phyloP scores from a whole-genome alignment of 2,888 invertebrate genomes.

The Aspidapion aeneum region DNA sequence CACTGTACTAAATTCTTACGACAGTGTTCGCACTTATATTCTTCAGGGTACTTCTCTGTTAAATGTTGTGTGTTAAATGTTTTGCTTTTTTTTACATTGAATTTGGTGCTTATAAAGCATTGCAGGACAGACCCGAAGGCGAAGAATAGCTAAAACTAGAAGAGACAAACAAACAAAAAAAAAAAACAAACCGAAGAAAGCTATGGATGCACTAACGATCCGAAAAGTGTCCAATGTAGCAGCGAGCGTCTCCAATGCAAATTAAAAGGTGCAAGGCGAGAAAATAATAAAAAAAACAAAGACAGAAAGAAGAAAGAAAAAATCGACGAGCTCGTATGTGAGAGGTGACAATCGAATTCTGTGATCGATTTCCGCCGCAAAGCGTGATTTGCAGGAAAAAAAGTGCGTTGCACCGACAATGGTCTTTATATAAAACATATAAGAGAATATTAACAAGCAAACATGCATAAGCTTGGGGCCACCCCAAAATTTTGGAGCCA shows the following conservation, averaged over 20 bases:
- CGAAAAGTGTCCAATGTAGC: not conserved
- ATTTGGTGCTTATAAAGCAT: too few species aligned
- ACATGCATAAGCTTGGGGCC: too few species aligned
- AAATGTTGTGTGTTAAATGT: too few species aligned
- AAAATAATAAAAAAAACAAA: not conserved
- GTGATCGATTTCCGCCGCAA: conserved; percentile 19
- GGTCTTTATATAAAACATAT: not conserved
- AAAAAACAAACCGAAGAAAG: too few species aligned
- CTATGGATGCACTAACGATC: not conserved
- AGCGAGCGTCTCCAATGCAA: not conserved
- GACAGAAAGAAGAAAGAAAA: not conserved
- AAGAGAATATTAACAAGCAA: too few species aligned
- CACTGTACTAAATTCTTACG: too few species aligned
- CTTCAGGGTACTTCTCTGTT: too few species aligned
- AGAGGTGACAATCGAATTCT: conserved; percentile 20
- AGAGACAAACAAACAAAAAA: not conserved
- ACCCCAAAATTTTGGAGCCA: too few species aligned
- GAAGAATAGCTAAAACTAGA: not conserved
- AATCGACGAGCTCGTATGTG: not conserved
- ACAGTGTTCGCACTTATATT: too few species aligned
- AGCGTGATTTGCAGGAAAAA: conserved; percentile 1
- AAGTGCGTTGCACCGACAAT: not conserved
- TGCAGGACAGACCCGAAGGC: too few species aligned
- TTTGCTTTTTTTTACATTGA: too few species aligned
- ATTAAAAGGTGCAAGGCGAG: not conserved